phyloP scores from a whole-genome alignment of 2,888 invertebrate genomes.

The Oscheius sp. region DNA sequence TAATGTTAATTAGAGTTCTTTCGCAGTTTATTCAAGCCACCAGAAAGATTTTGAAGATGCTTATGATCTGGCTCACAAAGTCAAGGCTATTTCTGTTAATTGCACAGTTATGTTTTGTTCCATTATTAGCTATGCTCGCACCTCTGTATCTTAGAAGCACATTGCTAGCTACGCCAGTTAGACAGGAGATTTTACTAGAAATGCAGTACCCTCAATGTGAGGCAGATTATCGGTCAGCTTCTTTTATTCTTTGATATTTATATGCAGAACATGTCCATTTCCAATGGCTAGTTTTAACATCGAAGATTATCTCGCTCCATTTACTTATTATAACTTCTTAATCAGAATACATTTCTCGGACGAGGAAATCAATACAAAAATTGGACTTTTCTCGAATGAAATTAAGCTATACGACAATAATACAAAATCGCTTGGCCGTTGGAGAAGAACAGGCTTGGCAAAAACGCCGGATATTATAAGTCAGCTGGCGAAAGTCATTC shows the following conservation, averaged over 20 bases:
- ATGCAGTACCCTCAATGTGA: not conserved
- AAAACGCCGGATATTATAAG: too few relatives aligned
- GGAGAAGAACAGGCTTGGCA: constrained; percentile 4
- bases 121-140: not conserved
- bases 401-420: not conserved
- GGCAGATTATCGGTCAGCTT: not conserved
- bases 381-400: constrained; percentile 12
- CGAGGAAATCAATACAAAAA: not conserved
- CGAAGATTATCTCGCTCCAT: not conserved
- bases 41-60: not conserved
- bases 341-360: not conserved
- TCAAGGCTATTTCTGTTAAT: not conserved
- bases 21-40: not conserved
- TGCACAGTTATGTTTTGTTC: not conserved
- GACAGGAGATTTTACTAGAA: not conserved
- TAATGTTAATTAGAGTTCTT: too few relatives aligned
- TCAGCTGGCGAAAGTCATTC: too few relatives aligned
- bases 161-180: not conserved
- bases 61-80: not conserved
- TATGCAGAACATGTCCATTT: not conserved
- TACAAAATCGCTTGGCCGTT: not conserved
- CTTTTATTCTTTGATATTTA: not conserved
- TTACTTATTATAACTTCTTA: not conserved
- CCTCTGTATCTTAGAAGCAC: not conserved
- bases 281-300: not conserved